Conservation (phyloP, 2,113 vertebrate genomes). For the Hyla sarda region DNA sequence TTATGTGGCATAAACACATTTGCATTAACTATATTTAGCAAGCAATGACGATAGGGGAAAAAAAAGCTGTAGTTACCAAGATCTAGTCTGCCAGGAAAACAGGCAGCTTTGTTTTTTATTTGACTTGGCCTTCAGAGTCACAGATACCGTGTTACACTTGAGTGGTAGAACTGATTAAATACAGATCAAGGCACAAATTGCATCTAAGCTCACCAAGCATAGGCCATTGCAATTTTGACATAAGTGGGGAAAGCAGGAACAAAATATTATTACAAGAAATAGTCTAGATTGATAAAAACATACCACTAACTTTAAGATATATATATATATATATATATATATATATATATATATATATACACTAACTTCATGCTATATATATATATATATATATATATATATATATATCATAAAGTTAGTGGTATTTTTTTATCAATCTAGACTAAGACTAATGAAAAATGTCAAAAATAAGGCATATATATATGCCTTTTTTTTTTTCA, state of each 20-base stretch:
- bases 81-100: background rate
- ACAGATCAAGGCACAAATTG: constrained; percentile 23
- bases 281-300: background rate
- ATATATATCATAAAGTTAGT: too few relatives aligned
- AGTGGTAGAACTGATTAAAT: constrained; percentile 20
- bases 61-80: background rate
- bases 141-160: constrained; percentile 16
- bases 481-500: too few relatives aligned
- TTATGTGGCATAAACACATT: background rate
- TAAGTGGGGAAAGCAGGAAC: constrained; percentile 3
- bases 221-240: constrained; percentile 18
- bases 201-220: constrained; percentile 9
- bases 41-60: background rate
- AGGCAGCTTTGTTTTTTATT: constrained; percentile 16
- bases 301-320: too few relatives aligned
- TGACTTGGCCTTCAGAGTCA: constrained; percentile 17
- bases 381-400: too few relatives aligned
- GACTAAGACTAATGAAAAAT: too few relatives aligned
- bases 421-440: too few relatives aligned
- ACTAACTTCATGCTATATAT: too few relatives aligned
- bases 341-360: too few relatives aligned
- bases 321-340: too few relatives aligned
- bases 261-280: constrained; percentile 6
- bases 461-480: too few relatives aligned
- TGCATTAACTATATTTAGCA: background rate